A percentile compares a stretch with the other conserved stretches of the same genome.
phyloP scores from a whole-genome alignment of 2,797 vertebrate species.

The Morelia viridis region DNA sequence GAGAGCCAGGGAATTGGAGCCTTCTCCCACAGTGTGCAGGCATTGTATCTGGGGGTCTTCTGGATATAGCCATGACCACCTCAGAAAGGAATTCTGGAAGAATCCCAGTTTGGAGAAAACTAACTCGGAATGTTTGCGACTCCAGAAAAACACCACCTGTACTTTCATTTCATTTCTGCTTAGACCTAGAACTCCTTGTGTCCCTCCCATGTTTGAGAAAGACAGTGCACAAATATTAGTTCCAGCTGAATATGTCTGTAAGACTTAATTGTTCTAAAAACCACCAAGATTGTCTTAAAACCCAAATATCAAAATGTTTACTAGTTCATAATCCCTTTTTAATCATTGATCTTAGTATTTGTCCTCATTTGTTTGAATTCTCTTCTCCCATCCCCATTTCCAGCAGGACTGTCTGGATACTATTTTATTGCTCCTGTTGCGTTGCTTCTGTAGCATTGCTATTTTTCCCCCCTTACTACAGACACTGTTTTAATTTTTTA shows the following conservation, averaged over 20 bases:
- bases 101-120: background rate
- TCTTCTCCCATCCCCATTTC: background rate
- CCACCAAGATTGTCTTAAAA: background rate
- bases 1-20: background rate
- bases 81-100: background rate
- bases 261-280: background rate
- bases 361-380: background rate
- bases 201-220: background rate
- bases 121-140: background rate
- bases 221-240: background rate
- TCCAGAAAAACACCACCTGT: background rate
- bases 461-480: background rate
- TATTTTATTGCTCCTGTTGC: background rate
- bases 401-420: background rate
- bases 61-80: background rate
- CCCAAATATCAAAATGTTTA: background rate
- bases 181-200: background rate
- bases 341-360: background rate
- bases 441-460: background rate
- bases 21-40: slow-evolving; percentile 19
- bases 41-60: background rate
- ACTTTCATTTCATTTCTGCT: background rate
- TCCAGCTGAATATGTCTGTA: background rate
- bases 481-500: background rate
- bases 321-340: background rate